Percentiles rank a stretch among this genome's conserved stretches.
These are phyloP conservation scores for Ahaetulla prasina DNA, from an alignment of 2,113 vertebrate species.

Conservation along the genomic window DNA sequence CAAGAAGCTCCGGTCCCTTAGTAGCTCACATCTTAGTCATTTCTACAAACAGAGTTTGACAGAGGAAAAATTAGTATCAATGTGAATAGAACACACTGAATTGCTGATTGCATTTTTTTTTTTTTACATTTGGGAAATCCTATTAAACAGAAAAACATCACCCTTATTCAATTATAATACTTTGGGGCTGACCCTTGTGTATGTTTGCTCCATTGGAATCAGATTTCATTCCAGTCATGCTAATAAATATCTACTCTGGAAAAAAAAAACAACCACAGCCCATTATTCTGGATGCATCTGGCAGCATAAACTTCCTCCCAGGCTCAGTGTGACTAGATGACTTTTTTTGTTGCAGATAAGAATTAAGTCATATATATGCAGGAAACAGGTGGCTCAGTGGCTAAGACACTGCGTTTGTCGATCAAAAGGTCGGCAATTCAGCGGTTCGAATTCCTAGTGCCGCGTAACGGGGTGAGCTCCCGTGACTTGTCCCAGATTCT, in stretches of 20 bases:
- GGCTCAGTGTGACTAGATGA: not conserved
- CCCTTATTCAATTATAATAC: not conserved
- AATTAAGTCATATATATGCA: not conserved
- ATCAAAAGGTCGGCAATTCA: too few relatives aligned
- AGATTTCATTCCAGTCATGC: not conserved
- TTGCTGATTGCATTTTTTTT: slow-evolving; percentile 22
- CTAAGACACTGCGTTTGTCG: too few relatives aligned
- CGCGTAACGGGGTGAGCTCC: too few relatives aligned
- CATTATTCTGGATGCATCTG: not conserved
- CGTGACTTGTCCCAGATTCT: too few relatives aligned
- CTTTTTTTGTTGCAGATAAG: not conserved
- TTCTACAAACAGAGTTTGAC: slow-evolving; percentile 31
- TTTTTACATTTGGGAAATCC: not conserved
- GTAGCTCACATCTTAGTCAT: slow-evolving; percentile 37
- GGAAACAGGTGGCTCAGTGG: too few relatives aligned
- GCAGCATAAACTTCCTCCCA: not conserved
- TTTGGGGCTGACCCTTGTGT: not conserved
- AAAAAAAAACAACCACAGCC: not conserved
- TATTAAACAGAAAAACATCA: not conserved
- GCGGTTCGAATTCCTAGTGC: too few relatives aligned
- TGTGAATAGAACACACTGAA: not conserved
- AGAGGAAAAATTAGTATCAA: slow-evolving; percentile 19
- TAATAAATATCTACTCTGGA: not conserved
- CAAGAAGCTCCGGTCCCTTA: slow-evolving; percentile 38
- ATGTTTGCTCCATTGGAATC: not conserved